Evolutionary conservation across 1,140 invertebrate genomes (phyloP).

Genomic region (Bombus fervidus): DNA sequence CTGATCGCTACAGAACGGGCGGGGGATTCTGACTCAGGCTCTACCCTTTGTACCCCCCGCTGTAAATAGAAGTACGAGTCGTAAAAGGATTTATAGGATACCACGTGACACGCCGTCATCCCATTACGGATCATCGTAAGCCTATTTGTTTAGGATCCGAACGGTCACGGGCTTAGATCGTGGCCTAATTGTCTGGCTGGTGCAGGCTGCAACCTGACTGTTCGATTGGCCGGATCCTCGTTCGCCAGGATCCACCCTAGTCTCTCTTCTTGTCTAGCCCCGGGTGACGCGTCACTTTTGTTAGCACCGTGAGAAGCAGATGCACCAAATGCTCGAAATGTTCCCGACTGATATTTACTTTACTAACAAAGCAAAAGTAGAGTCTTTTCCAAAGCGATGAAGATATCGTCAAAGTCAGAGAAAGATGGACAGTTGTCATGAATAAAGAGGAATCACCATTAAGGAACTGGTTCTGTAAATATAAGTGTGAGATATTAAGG

Average conservation of each 20-base stretch:
- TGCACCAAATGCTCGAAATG: conserved; percentile 44
- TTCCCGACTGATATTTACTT: conserved; percentile 60
- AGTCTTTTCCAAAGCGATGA: conserved; percentile 48
- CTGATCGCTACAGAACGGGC: not conserved
- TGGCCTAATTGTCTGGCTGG: conserved; percentile 70
- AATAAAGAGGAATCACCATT: no score
- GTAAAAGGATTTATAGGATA: conserved; percentile 68
- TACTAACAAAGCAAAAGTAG: conserved; percentile 68
- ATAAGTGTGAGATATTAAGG: no score
- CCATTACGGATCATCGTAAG: conserved; percentile 75
- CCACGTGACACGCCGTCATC: conserved; percentile 68
- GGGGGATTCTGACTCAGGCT: conserved; percentile 19
- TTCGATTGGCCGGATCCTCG: conserved; percentile 57
- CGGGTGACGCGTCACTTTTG: conserved; percentile 61
- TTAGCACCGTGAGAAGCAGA: conserved; percentile 65
- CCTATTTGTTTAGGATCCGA: conserved; percentile 75
- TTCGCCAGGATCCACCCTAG: conserved; percentile 25
- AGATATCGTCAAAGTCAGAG: conserved; percentile 31
- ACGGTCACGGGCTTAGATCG: conserved; percentile 67
- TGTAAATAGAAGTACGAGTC: conserved; percentile 49
- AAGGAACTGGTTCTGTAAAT: no score
- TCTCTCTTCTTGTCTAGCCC: conserved; percentile 2
- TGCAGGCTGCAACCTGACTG: conserved; percentile 63
- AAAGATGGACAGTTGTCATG: not conserved
- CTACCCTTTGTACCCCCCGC: conserved; percentile 34